Evolutionary conservation across 2,797 vertebrate species (phyloP).

Genomic region (Ceryle rudis): DNA sequence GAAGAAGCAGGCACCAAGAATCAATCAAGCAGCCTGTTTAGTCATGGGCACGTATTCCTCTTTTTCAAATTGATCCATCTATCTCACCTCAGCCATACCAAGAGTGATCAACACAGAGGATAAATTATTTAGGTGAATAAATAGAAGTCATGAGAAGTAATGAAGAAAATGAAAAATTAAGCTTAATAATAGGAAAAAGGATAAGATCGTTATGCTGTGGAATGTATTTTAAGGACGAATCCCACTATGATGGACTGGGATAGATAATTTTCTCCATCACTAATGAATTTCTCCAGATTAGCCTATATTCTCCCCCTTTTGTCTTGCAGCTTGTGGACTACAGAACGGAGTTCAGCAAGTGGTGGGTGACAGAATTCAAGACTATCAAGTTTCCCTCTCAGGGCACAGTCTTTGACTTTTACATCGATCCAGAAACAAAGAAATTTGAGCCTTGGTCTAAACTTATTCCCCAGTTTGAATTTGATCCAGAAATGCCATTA

Average conservation of each 20-base stretch:
- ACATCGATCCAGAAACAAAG: slow-evolving; percentile 90
- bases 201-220: background rate
- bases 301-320: background rate
- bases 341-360: slow-evolving; percentile 95
- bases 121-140: slow-evolving; percentile 52
- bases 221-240: background rate
- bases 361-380: slow-evolving; percentile 96
- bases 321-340: slow-evolving; percentile 88
- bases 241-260: background rate
- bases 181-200: slow-evolving; percentile 4
- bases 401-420: slow-evolving; percentile 94
- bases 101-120: slow-evolving; percentile 44
- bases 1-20: slow-evolving; percentile 1
- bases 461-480: slow-evolving; percentile 89
- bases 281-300: background rate
- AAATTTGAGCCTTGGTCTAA: slow-evolving; percentile 95
- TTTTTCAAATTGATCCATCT: slow-evolving; percentile 43
- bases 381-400: slow-evolving; percentile 95
- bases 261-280: background rate
- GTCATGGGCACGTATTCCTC: slow-evolving; percentile 44
- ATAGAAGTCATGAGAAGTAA: slow-evolving; percentile 22
- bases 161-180: slow-evolving; percentile 22
- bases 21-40: slow-evolving; percentile 50
- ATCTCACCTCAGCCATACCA: slow-evolving; percentile 7
- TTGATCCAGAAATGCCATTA: slow-evolving; percentile 89